Percentiles rank a stretch among this genome's conserved stretches.
Conservation (phyloP, 2,888 invertebrate genomes). For the Agonum fuliginosum region DNA sequence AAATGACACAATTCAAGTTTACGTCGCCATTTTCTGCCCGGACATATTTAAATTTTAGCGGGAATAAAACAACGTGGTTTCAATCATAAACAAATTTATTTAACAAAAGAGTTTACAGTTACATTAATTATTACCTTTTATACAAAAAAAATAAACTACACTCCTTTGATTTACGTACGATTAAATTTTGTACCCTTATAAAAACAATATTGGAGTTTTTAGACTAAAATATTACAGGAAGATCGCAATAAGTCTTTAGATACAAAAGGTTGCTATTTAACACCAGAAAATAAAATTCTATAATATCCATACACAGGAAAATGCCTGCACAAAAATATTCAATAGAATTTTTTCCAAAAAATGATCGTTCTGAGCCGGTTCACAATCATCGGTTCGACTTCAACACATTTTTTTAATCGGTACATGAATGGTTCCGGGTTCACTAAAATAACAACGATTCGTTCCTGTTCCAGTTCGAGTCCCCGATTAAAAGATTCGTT, state of each 20-base stretch:
- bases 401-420: no score
- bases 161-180: constrained; percentile 40
- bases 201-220: constrained; percentile 52
- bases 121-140: constrained; percentile 50
- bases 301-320: no score
- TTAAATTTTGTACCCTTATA: constrained; percentile 56
- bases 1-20: constrained; percentile 47
- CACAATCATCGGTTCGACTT: no score
- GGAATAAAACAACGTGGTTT: not conserved
- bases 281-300: no score
- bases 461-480: no score
- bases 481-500: no score
- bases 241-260: constrained; percentile 56
- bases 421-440: no score
- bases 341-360: no score
- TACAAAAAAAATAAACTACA: constrained; percentile 58
- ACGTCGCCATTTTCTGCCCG: constrained; percentile 28
- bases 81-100: constrained; percentile 58
- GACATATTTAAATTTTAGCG: constrained; percentile 32
- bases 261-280: constrained; percentile 33
- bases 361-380: no score
- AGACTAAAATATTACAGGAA: constrained; percentile 54
- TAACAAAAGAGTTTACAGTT: constrained; percentile 58
- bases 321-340: no score
- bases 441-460: no score